Conservation (phyloP, 2,888 invertebrate species). For the Cephus pulcher region DNA sequence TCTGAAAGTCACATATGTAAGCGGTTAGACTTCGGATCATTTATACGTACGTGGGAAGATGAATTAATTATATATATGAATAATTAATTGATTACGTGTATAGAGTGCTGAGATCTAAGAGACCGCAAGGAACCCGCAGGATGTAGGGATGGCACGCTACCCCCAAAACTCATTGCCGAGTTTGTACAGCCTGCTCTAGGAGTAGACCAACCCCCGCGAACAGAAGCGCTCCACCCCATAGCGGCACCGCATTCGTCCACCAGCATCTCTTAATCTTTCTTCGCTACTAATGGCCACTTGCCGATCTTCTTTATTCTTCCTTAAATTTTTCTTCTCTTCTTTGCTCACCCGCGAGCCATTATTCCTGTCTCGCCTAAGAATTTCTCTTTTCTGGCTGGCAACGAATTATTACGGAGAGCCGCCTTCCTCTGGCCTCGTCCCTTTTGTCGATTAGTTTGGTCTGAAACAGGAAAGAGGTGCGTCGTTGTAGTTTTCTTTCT, state of each 20-base stretch:
- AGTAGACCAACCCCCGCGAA: conserved; percentile 60
- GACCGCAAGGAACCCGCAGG: conserved; percentile 60
- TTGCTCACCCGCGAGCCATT: neutral
- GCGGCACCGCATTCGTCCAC: conserved; percentile 59
- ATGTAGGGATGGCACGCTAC: conserved; percentile 62
- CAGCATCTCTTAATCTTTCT: conserved; percentile 44
- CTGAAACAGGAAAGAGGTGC: neutral
- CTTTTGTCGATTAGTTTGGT: neutral
- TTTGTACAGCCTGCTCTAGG: conserved; percentile 57
- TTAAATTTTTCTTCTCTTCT: neutral
- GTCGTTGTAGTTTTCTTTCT: neutral
- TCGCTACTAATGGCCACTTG: conserved; percentile 13
- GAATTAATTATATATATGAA: neutral
- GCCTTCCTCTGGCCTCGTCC: neutral
- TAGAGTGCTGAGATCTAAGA: conserved; percentile 59
- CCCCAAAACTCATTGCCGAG: conserved; percentile 62
- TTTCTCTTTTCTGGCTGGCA: neutral
- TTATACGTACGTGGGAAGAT: neutral
- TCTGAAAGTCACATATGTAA: conserved; percentile 33
- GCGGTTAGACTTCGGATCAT: neutral
- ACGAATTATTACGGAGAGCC: neutral
- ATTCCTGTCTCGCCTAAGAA: neutral
- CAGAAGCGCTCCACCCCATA: conserved; percentile 42
- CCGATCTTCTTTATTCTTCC: neutral
- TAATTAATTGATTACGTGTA: conserved; percentile 45